Base-by-base conservation (phyloP, 2,888 invertebrate genomes). In the Cryptus viduatorius region DNA sequence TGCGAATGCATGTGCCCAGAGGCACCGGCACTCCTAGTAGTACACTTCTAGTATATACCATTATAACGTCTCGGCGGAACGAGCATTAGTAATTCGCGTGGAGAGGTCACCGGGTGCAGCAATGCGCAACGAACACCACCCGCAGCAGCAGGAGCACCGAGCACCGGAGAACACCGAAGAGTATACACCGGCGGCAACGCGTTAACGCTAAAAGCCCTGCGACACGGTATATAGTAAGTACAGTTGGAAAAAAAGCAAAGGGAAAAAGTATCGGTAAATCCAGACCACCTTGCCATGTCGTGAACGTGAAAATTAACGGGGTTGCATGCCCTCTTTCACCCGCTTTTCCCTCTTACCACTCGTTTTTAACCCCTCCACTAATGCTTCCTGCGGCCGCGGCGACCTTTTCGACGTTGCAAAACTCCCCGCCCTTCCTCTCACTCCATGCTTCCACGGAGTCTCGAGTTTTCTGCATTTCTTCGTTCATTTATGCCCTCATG, bases 31-130 rank as follows among this genome's bases (percentile, higher is more conserved):
- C 75, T 79, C 29, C 24, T 37, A 53, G 68, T 14, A 46, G 42
- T 53, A 44, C 48, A 46, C 16, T 56, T 24, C 42, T 16, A 59
- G 59, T 73, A 75, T 80, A 61, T 76, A 67, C 65, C 75, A 75
- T 83, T 83, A 83, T 76, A 76, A 77, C 71, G 67, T 83, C 75
- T 77, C 76, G 76, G 67, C 79, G 83, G 67, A 83, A 83, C 76
- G 72, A 83, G 79, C 76, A 72, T 76, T 80, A 80, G 79, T 80
- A 83, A 83, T 83, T 79, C 76, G 65, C 71, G 65, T 68, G 48
- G 37, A 56, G 64, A 68, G 83, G 67, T 76, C 64, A 79, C 75
- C 72, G 42, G 75, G 72, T 76, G 65, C 48, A 65, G 72, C 48
- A 79, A 71, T 79, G 48, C 75, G 69, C 69, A 64, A 56, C 59